These are phyloP conservation scores for Lysiphlebus fabarum DNA, from an alignment of 1,140 invertebrate species.

Conservation along the genomic window DNA sequence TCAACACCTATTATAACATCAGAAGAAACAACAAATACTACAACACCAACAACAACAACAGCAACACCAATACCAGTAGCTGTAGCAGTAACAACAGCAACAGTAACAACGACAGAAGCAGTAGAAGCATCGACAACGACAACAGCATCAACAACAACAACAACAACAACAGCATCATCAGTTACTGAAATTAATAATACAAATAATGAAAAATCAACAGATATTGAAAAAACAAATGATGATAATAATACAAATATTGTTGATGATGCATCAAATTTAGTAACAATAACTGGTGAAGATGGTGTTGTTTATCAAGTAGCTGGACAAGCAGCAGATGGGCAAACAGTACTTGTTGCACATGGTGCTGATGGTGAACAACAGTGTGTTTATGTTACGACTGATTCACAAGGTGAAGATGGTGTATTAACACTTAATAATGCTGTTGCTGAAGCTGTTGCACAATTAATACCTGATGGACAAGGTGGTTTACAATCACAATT, in stretches of 20 bases:
- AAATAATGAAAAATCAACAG: slow-evolving; percentile 2
- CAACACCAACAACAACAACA: neutral
- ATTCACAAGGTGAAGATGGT: slow-evolving; percentile 61
- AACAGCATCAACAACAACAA: slow-evolving; percentile 4
- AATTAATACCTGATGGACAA: slow-evolving; percentile 49
- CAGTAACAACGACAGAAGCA: slow-evolving; percentile 8
- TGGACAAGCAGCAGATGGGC: slow-evolving; percentile 72
- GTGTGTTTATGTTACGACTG: slow-evolving; percentile 68
- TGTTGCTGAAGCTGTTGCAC: slow-evolving; percentile 59
- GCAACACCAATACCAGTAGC: neutral
- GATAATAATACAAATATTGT: slow-evolving; percentile 37
- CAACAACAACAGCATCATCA: neutral
- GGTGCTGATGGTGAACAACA: slow-evolving; percentile 68
- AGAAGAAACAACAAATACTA: neutral
- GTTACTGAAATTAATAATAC: neutral
- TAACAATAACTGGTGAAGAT: slow-evolving; percentile 58
- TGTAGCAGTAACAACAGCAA: neutral
- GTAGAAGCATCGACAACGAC: neutral
- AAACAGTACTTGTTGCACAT: slow-evolving; percentile 67
- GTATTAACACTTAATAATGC: slow-evolving; percentile 63
- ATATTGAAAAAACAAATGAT: slow-evolving; percentile 25
- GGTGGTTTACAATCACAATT: slow-evolving; percentile 54
- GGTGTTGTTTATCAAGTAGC: slow-evolving; percentile 64
- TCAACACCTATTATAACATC: slow-evolving; percentile 4
- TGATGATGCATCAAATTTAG: slow-evolving; percentile 46